Percentiles rank a stretch among this genome's conserved stretches.
These are phyloP conservation scores for Lasioglossum lativentre DNA, from an alignment of 2,888 invertebrate genomes.

Conservation along the genomic window DNA sequence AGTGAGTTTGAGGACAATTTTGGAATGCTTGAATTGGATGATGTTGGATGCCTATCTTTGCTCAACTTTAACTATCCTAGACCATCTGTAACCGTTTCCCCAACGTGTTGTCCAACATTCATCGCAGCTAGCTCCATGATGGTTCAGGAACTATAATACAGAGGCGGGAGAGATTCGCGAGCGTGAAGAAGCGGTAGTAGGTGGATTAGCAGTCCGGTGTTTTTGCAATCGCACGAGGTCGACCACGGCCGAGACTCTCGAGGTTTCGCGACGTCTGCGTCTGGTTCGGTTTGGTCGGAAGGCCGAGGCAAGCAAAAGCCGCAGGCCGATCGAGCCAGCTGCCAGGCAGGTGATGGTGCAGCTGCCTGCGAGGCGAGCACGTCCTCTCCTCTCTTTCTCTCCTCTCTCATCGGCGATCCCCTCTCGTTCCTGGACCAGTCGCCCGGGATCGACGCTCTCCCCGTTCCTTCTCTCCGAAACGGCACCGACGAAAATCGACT, in stretches of 20 bases:
- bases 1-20: too few species aligned
- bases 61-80: too few species aligned
- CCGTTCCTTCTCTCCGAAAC: constrained; percentile 22
- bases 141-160: too few species aligned
- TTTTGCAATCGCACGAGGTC: constrained; percentile 5
- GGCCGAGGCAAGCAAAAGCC: constrained; percentile 5
- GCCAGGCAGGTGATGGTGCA: constrained; percentile 64
- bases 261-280: constrained; percentile 36
- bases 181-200: background rate
- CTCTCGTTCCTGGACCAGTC: constrained; percentile 55
- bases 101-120: too few species aligned
- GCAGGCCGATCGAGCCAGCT: constrained; percentile 47
- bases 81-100: too few species aligned
- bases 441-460: constrained; percentile 43
- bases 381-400: constrained; percentile 32
- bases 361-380: constrained; percentile 52
- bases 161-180: background rate
- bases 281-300: constrained; percentile 31
- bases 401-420: constrained; percentile 59
- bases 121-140: too few species aligned
- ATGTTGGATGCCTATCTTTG: too few species aligned
- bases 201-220: background rate
- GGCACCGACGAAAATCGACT: constrained; percentile 23
- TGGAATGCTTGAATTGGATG: too few species aligned
- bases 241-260: background rate